Percentiles rank a stretch among this genome's conserved stretches.
Conservation (phyloP, 2,113 vertebrate species). For the Hemibagrus wyckioides region DNA sequence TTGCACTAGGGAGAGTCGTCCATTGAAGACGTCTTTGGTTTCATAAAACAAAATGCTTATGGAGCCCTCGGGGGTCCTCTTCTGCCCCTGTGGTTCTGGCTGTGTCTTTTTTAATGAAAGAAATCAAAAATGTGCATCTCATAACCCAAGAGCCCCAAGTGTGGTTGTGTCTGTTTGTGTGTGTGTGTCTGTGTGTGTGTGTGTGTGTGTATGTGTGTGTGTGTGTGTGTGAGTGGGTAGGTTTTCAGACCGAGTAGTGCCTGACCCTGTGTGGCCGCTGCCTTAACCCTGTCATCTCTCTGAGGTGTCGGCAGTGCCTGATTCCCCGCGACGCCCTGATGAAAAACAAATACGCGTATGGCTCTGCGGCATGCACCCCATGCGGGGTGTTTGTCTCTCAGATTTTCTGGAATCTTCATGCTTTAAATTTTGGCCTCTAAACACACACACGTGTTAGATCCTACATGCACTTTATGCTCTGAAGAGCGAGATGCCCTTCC, state of each 20-base stretch:
- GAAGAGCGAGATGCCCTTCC: conserved; percentile 24
- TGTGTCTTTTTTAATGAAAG: conserved; percentile 57
- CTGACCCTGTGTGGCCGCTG: conserved; percentile 15
- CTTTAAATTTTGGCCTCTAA: conserved; percentile 6
- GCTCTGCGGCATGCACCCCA: conserved; percentile 1
- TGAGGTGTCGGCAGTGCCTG: conserved; percentile 20
- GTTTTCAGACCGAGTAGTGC: background rate
- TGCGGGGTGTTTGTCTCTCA: conserved; percentile 11
- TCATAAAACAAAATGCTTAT: conserved; percentile 57
- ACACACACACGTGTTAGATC: background rate
- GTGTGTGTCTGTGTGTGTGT: background rate
- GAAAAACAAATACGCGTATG: conserved; percentile 50
- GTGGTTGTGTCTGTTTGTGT: background rate
- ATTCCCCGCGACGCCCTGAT: conserved; percentile 37
- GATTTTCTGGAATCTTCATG: conserved; percentile 6
- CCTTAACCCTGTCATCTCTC: conserved; percentile 43
- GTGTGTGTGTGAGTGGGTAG: background rate
- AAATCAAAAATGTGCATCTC: conserved; percentile 52
- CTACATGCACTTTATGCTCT: background rate
- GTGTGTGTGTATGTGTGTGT: conserved; percentile 7
- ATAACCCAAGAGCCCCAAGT: conserved; percentile 18
- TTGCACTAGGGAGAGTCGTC: conserved; percentile 38
- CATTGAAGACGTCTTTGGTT: conserved; percentile 60
- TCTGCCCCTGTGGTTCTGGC: conserved; percentile 35
- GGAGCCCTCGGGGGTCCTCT: conserved; percentile 44